Conservation (phyloP, 2,888 invertebrate species). For the Drosophila sordidula region DNA sequence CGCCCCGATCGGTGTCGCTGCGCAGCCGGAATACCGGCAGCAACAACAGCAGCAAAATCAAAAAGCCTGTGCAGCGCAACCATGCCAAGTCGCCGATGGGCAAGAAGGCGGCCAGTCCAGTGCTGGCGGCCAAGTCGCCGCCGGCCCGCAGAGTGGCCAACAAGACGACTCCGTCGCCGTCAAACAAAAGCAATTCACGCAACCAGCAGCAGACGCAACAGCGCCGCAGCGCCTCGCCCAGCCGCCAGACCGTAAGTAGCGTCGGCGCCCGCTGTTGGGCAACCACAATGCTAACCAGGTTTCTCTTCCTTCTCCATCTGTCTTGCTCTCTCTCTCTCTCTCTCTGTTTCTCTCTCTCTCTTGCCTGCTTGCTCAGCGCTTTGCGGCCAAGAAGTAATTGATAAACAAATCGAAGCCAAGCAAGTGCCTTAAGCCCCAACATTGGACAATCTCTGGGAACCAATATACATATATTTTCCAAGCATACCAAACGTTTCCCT, state of each 20-base stretch:
- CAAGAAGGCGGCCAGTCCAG: constrained; percentile 3
- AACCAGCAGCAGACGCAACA: constrained; percentile 14
- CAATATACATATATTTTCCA: constrained; percentile 4
- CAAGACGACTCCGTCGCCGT: constrained; percentile 2
- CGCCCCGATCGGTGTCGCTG: constrained; percentile 30
- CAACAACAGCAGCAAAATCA: constrained; percentile 27
- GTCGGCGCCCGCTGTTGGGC: background rate
- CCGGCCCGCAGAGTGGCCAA: background rate
- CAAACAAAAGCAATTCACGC: constrained; percentile 1
- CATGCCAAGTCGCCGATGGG: constrained; percentile 2
- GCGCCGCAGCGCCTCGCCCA: constrained; percentile 37
- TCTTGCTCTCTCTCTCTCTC: background rate
- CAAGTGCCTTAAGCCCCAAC: constrained; percentile 62
- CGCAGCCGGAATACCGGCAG: constrained; percentile 25
- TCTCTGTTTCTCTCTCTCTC: background rate
- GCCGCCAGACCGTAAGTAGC: constrained; percentile 46
- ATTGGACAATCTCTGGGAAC: constrained; percentile 30
- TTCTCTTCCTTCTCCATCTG: constrained; percentile 22
- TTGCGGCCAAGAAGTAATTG: constrained; percentile 56
- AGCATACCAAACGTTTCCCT: constrained; percentile 10
- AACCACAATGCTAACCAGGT: constrained; percentile 2
- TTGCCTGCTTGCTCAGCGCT: constrained; percentile 29
- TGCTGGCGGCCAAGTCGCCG: constrained; percentile 8
- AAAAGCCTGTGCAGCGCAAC: constrained; percentile 19
- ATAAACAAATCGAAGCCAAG: constrained; percentile 29